These are phyloP conservation scores for Bothrops jararaca DNA, from an alignment of 2,113 vertebrate genomes.

Conservation along the genomic window DNA sequence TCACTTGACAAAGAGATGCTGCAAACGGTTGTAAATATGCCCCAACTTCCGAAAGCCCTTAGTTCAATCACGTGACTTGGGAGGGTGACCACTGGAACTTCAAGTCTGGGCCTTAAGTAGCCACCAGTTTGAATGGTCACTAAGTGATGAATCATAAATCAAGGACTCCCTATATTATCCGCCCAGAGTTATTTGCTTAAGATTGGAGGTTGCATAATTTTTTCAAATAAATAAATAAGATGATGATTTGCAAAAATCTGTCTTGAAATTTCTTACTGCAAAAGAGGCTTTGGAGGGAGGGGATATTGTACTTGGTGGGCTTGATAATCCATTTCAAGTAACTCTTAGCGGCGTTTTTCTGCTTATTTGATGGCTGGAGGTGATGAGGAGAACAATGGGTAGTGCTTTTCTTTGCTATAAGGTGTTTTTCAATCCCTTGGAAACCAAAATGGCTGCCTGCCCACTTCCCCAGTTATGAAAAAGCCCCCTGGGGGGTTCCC, in stretches of 20 bases:
- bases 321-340: background rate
- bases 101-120: too few relatives aligned
- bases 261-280: background rate
- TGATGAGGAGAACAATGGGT: background rate
- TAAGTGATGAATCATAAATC: too few relatives aligned
- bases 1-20: too few relatives aligned
- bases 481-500: background rate
- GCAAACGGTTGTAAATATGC: too few relatives aligned
- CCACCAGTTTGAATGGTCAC: too few relatives aligned
- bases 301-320: background rate
- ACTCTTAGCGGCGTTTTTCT: background rate
- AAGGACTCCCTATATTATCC: background rate
- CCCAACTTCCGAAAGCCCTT: too few relatives aligned
- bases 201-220: background rate
- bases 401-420: background rate
- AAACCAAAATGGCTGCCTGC: background rate
- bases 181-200: background rate
- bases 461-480: background rate
- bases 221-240: background rate
- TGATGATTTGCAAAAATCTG: background rate
- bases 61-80: too few relatives aligned
- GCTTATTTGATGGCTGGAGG: background rate
- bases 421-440: background rate
- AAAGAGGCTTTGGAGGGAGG: background rate
- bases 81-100: too few relatives aligned